A percentile compares a stretch with the other conserved stretches of the same genome.
Conservation (phyloP, 2,797 vertebrate genomes). For the Silurus lanzhouensis region DNA sequence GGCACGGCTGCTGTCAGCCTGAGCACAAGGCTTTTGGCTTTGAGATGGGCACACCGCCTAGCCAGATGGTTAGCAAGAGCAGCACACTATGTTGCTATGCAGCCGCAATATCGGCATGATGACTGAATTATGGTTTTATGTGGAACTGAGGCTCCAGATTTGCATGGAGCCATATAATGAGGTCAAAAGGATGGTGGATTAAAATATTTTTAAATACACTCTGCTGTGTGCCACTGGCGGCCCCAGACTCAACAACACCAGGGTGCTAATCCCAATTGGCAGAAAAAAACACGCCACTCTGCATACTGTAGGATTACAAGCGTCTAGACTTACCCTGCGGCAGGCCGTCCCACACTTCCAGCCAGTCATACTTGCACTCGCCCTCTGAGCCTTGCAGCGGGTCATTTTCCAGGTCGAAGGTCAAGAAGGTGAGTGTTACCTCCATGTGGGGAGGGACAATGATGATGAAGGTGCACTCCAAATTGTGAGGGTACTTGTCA, state of each 20-base stretch:
- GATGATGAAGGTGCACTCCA: constrained; percentile 95
- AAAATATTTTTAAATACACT: constrained; percentile 51
- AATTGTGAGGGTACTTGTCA: constrained; percentile 96
- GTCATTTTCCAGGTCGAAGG: constrained; percentile 96
- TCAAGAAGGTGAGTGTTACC: constrained; percentile 90
- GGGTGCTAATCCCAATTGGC: constrained; percentile 72
- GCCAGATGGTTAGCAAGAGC: constrained; percentile 42
- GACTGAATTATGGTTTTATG: constrained; percentile 48
- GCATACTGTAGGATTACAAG: constrained; percentile 36
- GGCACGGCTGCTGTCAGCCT: constrained; percentile 17
- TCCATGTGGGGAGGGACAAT: constrained; percentile 91
- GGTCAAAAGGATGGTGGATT: constrained; percentile 50
- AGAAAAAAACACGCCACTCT: constrained; percentile 24
- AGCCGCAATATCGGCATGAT: constrained; percentile 42
- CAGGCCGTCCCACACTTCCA: constrained; percentile 98
- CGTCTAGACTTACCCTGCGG: constrained; percentile 88
- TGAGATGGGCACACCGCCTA: constrained; percentile 32
- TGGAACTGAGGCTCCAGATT: constrained; percentile 36
- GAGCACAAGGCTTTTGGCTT: constrained; percentile 4
- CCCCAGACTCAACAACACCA: constrained; percentile 82
- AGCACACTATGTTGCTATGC: constrained; percentile 29
- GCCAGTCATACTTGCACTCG: constrained; percentile 98
- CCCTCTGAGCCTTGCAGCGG: constrained; percentile 89
- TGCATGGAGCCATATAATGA: constrained; percentile 50
- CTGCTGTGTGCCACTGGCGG: constrained; percentile 69